A percentile compares a stretch with the other conserved stretches of the same genome.
These are phyloP conservation scores for Teinopalpus imperialis DNA, from an alignment of 2,888 invertebrate genomes.

Conservation along the genomic window DNA sequence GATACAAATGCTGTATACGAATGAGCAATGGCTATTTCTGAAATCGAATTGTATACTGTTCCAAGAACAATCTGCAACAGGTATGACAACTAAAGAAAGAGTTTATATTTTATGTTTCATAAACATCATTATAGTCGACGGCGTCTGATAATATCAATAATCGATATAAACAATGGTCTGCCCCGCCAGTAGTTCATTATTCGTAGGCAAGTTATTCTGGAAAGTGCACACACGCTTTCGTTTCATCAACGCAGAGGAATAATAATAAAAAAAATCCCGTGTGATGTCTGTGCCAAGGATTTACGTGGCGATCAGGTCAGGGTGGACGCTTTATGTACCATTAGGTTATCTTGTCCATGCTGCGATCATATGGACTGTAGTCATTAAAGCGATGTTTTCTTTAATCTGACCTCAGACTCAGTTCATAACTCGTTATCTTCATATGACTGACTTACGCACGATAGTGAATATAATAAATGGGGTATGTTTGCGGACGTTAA, in stretches of 20 bases:
- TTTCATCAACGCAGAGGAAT: conserved; percentile 21
- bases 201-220: conserved; percentile 27
- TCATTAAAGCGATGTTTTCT: conserved; percentile 66
- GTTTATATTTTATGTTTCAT: conserved; percentile 56
- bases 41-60: conserved; percentile 2
- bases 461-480: conserved; percentile 77
- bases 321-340: conserved; percentile 47
- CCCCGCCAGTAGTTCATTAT: conserved; percentile 38
- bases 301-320: conserved; percentile 50
- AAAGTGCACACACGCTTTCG: conserved; percentile 27
- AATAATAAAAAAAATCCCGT: conserved; percentile 32
- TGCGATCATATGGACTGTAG: conserved; percentile 57
- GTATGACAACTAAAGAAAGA: conserved; percentile 45
- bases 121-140: conserved; percentile 63
- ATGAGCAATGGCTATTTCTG: conserved; percentile 9
- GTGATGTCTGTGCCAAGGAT: conserved; percentile 44
- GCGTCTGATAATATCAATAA: conserved; percentile 57
- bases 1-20: no score
- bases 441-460: conserved; percentile 64
- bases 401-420: conserved; percentile 62
- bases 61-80: conserved; percentile 34
- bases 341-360: conserved; percentile 71
- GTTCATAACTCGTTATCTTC: conserved; percentile 58
- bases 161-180: conserved; percentile 42
- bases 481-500: conserved; percentile 65